Evolutionary conservation across 2,113 vertebrate genomes (phyloP), one percentile per base, ranked within the genome.

Genomic region (Lophotis ruficrista): DNA sequence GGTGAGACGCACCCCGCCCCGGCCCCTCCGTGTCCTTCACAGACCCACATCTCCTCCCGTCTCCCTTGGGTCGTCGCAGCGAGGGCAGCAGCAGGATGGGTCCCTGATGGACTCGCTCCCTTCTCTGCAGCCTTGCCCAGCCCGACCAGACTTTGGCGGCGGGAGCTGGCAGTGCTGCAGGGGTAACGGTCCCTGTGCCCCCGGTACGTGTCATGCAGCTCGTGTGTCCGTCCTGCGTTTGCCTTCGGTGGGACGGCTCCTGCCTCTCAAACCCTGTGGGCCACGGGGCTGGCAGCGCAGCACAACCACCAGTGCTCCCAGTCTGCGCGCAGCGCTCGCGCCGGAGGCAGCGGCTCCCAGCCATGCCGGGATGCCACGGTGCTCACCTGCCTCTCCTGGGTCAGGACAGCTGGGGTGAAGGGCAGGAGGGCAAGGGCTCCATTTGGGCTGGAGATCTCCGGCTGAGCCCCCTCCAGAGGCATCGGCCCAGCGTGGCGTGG

Each of bases 191-290:
- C 8, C 7, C 37, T 24, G 33, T 54, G 65, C 75, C 48, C 27
- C 41, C 10, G 12, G 5, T 28, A 2, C 5, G 56, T 31, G 60
- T 7, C 22, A 33, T 4, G 5, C 33, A 56, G 71, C 35, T 47
- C 35, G 6, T 2, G 0, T 8, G 15, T 17, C 41, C 56, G 53
- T 14, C 47, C 51, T n/a, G 12, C 3, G 0, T 35, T 65, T 66
- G 75, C 10, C 50, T 25, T 37, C 5, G 1, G 21, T 10, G 65
- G 28, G 22, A 10, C 21, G 19, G 18, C 16, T 70, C 16, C 33
- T 4, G 56, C 23, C 35, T 48, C 50, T 43, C 41, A 4, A 2
- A 18, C 2, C 41, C 43, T 45, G 6, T 15, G 38, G 53, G 37
- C 35, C 16, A 2, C 66, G 12, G 47, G 19, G 70, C 33, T n/a